Percentiles rank a stretch among this genome's conserved stretches.
phyloP scores from a whole-genome alignment of 2,113 vertebrate genomes.

The Hystrix brachyura region DNA sequence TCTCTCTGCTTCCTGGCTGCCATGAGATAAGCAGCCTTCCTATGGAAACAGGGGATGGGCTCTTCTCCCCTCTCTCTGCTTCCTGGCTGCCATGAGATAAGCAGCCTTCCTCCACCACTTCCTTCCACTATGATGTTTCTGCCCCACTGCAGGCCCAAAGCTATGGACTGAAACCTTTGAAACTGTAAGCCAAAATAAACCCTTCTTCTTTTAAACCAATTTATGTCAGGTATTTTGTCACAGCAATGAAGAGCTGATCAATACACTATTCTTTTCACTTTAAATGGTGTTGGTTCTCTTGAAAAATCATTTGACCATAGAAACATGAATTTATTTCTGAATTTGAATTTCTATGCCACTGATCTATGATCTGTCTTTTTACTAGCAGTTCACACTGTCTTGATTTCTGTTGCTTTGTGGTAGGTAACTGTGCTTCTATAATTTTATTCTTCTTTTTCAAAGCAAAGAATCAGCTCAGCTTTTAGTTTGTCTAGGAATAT shows the following conservation, averaged over 20 bases:
- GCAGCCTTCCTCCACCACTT: background rate
- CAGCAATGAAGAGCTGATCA: background rate
- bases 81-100: background rate
- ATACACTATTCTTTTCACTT: background rate
- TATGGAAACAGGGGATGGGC: background rate
- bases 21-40: too few relatives aligned
- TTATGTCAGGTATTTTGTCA: background rate
- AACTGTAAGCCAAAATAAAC: background rate
- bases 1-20: background rate
- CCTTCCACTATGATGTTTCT: background rate
- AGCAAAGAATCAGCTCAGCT: background rate
- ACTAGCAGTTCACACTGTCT: background rate
- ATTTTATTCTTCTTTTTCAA: conserved; percentile 14
- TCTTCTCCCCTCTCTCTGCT: background rate
- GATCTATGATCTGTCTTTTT: background rate
- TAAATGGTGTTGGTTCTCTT: background rate
- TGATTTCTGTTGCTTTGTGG: background rate
- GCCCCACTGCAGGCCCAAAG: background rate
- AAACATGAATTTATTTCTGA: background rate
- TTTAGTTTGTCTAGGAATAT: background rate
- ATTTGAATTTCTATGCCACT: background rate
- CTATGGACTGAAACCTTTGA: background rate
- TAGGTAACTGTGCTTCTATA: background rate
- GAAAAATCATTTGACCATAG: background rate
- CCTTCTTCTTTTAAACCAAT: background rate